phyloP scores from a whole-genome alignment of 2,888 invertebrate genomes.

The Campoplex capitator region DNA sequence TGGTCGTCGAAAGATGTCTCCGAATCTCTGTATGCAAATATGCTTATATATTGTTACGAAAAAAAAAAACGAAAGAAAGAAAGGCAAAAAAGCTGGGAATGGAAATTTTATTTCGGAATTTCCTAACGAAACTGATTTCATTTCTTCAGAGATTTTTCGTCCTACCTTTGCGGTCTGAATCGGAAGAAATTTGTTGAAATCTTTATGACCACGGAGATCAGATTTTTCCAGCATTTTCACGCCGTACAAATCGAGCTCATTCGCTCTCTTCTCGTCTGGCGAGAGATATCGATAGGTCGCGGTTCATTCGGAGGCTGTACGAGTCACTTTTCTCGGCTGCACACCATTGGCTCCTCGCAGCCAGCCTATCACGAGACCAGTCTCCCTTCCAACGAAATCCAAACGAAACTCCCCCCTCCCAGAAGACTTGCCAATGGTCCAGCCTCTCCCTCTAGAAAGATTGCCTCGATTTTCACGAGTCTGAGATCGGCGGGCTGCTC shows the following conservation, averaged over 20 bases:
- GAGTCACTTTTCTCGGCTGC: conserved; percentile 73
- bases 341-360: conserved; percentile 77
- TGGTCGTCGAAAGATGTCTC: neutral
- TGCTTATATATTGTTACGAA: neutral
- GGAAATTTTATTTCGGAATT: neutral
- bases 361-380: conserved; percentile 76
- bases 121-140: neutral
- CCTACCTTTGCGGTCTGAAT: neutral
- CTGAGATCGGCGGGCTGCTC: neutral
- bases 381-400: conserved; percentile 74
- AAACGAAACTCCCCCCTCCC: conserved; percentile 56
- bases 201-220: neutral
- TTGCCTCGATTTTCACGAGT: neutral
- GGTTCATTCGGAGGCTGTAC: conserved; percentile 76
- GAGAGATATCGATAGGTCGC: neutral
- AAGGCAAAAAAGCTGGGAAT: too few relatives aligned
- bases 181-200: neutral
- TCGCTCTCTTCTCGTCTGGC: neutral
- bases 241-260: neutral
- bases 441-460: conserved; percentile 32
- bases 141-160: neutral
- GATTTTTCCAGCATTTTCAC: neutral
- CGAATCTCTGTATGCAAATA: conserved; percentile 13
- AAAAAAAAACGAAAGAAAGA: neutral
- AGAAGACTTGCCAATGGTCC: conserved; percentile 24